Conservation (phyloP, 2,113 vertebrate species). For the Carlito syrichta region DNA sequence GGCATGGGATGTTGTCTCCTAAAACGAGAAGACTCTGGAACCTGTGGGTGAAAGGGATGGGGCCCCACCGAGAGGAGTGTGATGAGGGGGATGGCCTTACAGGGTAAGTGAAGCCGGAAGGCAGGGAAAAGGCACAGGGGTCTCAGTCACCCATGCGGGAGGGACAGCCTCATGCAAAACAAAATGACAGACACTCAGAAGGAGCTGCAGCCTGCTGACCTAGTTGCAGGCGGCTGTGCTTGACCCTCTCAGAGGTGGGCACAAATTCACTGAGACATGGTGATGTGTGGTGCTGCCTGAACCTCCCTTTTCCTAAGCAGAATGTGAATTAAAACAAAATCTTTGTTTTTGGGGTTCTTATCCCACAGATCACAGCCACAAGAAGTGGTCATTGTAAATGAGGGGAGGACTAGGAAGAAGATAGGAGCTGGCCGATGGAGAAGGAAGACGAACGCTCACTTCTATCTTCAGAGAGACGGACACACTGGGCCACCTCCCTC, state of each 20-base stretch:
- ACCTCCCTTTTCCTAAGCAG: background rate
- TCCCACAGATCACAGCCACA: background rate
- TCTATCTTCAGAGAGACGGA: conserved; percentile 36
- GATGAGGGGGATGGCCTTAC: too few relatives aligned
- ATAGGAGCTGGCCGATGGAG: background rate
- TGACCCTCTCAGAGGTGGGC: background rate
- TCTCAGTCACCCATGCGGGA: conserved; percentile 17
- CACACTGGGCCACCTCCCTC: background rate
- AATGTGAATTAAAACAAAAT: background rate
- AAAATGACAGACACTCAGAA: background rate
- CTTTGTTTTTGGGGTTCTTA: background rate
- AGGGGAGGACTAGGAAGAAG: background rate
- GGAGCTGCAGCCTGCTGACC: background rate
- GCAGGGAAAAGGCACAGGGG: conserved; percentile 56
- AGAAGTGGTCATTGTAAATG: too few relatives aligned
- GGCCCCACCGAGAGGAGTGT: conserved; percentile 61
- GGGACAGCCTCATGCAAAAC: background rate
- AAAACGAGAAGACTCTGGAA: background rate
- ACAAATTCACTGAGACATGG: background rate
- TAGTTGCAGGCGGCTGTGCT: background rate
- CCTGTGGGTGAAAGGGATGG: conserved; percentile 38
- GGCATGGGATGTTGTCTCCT: background rate
- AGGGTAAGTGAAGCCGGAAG: conserved; percentile 67
- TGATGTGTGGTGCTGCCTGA: background rate
- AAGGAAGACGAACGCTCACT: background rate